A percentile compares a stretch with the other conserved stretches of the same genome.
phyloP scores from a whole-genome alignment of 2,113 vertebrate genomes.

The Campylomormyrus tamandua region DNA sequence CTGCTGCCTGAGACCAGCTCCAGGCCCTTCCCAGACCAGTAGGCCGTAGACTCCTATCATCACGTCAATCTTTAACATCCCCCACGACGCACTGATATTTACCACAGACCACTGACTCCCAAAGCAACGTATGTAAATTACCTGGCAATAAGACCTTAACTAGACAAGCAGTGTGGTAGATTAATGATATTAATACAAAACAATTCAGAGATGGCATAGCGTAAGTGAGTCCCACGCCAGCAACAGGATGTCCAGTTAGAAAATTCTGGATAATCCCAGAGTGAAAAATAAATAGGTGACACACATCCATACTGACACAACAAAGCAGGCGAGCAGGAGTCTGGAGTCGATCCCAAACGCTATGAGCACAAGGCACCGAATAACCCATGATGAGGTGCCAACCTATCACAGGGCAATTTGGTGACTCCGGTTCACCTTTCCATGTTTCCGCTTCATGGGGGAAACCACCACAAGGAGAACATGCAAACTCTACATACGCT shows the following conservation, averaged over 20 bases:
- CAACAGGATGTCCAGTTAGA: background rate
- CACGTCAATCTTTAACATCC: background rate
- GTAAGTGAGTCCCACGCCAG: background rate
- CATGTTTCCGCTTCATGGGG: background rate
- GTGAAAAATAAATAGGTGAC: background rate
- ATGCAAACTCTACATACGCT: background rate
- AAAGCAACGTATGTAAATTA: background rate
- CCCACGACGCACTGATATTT: background rate
- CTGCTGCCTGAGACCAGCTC: background rate
- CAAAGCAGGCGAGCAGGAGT: background rate
- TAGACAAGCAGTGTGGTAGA: background rate
- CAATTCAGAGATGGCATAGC: background rate
- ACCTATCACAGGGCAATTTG: background rate
- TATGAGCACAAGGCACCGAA: background rate
- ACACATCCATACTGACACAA: background rate
- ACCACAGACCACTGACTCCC: background rate
- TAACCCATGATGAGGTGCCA: background rate
- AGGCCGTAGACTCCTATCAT: background rate
- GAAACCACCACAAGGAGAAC: background rate
- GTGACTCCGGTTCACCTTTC: background rate
- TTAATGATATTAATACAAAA: background rate
- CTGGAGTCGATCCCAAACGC: background rate
- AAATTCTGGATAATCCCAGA: background rate
- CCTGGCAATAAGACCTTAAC: background rate
- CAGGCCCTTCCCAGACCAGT: background rate